These are phyloP conservation scores for Helobdella robusta DNA, from an alignment of 2,888 invertebrate species.

Conservation along the genomic window DNA sequence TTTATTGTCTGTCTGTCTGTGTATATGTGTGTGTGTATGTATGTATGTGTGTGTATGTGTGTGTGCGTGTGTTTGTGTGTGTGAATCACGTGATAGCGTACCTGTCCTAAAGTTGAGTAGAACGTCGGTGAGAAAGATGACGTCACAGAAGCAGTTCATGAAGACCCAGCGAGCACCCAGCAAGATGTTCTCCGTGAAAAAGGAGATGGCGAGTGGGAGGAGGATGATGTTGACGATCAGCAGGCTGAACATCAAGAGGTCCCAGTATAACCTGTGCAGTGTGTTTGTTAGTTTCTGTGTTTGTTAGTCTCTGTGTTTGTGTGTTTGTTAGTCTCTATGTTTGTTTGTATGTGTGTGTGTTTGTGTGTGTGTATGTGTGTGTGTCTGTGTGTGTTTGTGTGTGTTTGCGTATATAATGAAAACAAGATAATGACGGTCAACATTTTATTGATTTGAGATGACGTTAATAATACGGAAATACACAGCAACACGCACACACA, in stretches of 20 bases:
- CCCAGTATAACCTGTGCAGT: conserved; percentile 20
- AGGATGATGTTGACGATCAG: conserved; percentile 22
- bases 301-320: too few species aligned
- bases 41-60: too few species aligned
- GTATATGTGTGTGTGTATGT: too few species aligned
- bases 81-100: too few species aligned
- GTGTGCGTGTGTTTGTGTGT: too few species aligned
- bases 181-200: conserved; percentile 22
- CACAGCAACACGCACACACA: too few species aligned
- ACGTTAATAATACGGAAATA: too few species aligned
- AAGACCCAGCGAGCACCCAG: conserved; percentile 18
- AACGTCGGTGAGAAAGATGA: conserved; percentile 23
- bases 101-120: conserved; percentile 23
- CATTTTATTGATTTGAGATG: too few species aligned
- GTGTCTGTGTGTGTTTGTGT: conserved; percentile 1
- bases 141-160: conserved; percentile 22
- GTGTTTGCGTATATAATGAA: background rate
- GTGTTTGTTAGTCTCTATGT: background rate
- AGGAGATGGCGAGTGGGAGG: conserved; percentile 23
- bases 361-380: background rate
- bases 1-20: too few species aligned
- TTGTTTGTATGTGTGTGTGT: background rate
- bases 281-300: too few species aligned
- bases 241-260: conserved; percentile 23
- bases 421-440: too few species aligned